These are phyloP conservation scores for Orthosia gracilis DNA, from an alignment of 2,888 invertebrate species.

Conservation along the genomic window DNA sequence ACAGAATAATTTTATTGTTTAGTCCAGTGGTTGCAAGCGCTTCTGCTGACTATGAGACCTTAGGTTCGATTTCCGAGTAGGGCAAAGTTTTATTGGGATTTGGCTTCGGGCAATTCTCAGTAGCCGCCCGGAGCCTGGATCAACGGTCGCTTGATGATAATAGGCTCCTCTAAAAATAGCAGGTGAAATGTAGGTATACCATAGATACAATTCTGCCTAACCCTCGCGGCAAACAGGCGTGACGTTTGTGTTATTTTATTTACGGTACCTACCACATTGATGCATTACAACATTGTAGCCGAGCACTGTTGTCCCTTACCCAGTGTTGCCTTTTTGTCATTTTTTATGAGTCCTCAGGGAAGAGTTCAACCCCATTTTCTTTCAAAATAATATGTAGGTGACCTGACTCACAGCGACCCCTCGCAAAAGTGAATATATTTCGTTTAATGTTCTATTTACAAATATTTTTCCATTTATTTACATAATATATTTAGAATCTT, in stretches of 20 bases:
- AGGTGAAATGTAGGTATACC: no score
- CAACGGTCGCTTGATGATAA: no score
- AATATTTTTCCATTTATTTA: neutral
- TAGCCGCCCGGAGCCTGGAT: no score
- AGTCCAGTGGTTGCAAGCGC: neutral
- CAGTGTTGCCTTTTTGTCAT: neutral
- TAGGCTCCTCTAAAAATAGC: no score
- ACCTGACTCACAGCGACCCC: neutral
- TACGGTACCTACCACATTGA: neutral
- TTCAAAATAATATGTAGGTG: neutral
- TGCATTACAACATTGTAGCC: neutral
- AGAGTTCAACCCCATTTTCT: conserved; percentile 13
- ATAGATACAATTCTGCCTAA: neutral
- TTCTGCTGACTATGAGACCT: neutral
- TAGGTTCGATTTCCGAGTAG: neutral
- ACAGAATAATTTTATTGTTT: conserved; percentile 19
- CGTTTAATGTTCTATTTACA: neutral
- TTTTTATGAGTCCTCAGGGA: conserved; percentile 36
- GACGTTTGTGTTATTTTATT: conserved; percentile 3
- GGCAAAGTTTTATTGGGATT: neutral
- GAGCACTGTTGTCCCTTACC: neutral
- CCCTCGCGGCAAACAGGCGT: no score
- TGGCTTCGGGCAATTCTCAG: no score
- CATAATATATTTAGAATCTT: neutral
- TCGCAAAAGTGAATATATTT: neutral